Base-by-base conservation (phyloP, 2,113 vertebrate genomes). In the Uropsilus gracilis region DNA sequence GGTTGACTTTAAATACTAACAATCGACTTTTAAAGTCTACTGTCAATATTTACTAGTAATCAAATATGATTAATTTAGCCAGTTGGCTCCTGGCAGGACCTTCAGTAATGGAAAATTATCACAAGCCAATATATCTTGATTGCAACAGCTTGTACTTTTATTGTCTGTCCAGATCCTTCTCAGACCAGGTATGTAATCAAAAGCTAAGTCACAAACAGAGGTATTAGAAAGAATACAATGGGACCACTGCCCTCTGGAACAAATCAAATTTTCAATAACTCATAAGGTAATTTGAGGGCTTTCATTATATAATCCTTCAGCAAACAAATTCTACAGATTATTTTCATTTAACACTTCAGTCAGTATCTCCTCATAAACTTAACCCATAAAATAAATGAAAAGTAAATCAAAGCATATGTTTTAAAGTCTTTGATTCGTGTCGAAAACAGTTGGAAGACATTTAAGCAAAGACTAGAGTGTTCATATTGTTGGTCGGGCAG, bases 221-320 rank as follows among this genome's bases (percentile, higher is more conserved):
- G 53, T 77, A 88, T 63, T 46, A 69, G 46, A 88, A 68, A 63
- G 93, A 84, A 92, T 57, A 86, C 53, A 97, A 89, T 78, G 20
- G 48, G 66, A 50, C 14, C 12, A 93, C 50, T 80, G 37, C 64
- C 84, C 26, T 88, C 76, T 30, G 42, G 48, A 89, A 55, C 20
- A 96, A 57, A 85, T 96, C 28, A 53, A 92, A 91, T 95, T 93
- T 94, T 96, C 84, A 84, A 71, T 78, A 96, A 96, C 91, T 96
- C 82, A 94, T 39, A 96, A 39, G 20, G 81, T 77, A 95, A 93
- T 72, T 34, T 39, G 92, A 92, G 89, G 75, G 44, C 44, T 97
- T 68, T 39, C 37, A 88, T 87, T 95, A 82, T 42, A 76, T 69
- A 95, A 96, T 88, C 83, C 63, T 68, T 76, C 75, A 95, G 64